Conservation (phyloP, 2,113 vertebrate genomes). For the Hemiscyllium ocellatum region DNA sequence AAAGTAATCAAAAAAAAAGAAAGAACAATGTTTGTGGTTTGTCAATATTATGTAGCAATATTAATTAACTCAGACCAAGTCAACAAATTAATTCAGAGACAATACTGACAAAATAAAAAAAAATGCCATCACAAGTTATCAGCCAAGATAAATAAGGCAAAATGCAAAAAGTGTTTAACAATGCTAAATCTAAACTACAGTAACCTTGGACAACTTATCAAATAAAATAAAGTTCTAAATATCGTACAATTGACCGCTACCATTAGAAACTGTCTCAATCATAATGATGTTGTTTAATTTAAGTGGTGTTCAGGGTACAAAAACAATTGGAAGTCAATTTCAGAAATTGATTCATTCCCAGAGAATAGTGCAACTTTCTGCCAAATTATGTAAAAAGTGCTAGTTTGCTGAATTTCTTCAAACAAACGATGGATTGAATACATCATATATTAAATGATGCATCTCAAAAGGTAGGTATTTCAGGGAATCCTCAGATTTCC, state of each 20-base stretch:
- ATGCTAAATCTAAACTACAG: not conserved
- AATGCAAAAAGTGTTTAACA: not conserved
- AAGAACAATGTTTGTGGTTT: conserved; percentile 8
- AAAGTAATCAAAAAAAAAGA: not conserved
- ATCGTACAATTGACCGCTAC: not conserved
- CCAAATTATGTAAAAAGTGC: not conserved
- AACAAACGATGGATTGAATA: not conserved
- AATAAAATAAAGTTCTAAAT: not conserved
- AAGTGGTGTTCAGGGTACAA: not conserved
- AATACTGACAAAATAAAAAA: not conserved
- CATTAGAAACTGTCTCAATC: not conserved
- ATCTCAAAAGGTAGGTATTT: not conserved
- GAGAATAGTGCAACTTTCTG: not conserved
- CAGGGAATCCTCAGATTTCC: not conserved
- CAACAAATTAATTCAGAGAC: conserved; percentile 27
- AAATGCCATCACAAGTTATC: not conserved
- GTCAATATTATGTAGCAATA: conserved; percentile 7
- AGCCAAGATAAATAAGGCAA: not conserved
- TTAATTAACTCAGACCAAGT: conserved; percentile 28
- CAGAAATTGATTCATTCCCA: not conserved
- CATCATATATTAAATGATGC: not conserved
- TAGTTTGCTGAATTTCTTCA: not conserved
- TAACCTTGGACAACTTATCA: not conserved
- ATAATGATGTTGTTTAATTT: not conserved
- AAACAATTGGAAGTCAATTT: not conserved